phyloP scores from a whole-genome alignment of 2,113 vertebrate species.

The Semicossyphus pulcher region DNA sequence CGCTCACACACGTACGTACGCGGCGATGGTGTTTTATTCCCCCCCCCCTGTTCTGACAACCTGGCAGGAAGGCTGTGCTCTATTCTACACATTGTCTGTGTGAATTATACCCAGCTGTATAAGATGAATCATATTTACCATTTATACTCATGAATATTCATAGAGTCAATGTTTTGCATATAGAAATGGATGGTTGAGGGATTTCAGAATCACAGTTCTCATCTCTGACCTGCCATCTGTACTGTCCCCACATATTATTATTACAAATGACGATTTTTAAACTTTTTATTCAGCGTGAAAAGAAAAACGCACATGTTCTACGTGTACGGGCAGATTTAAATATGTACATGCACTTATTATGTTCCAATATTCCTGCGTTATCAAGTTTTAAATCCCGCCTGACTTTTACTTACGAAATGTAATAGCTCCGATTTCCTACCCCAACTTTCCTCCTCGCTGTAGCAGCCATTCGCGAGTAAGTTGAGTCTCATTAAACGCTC shows the following conservation, averaged over 20 bases:
- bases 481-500: slow-evolving; percentile 83
- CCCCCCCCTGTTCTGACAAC: slow-evolving; percentile 56
- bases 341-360: slow-evolving; percentile 32
- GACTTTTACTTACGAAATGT: slow-evolving; percentile 59
- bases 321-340: slow-evolving; percentile 9
- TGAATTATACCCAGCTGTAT: slow-evolving; percentile 75
- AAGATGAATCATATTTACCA: slow-evolving; percentile 75
- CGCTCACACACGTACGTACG: slow-evolving; percentile 28
- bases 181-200: slow-evolving; percentile 36
- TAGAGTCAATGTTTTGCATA: slow-evolving; percentile 64
- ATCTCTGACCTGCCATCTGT: slow-evolving; percentile 66
- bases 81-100: slow-evolving; percentile 58
- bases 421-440: slow-evolving; percentile 57
- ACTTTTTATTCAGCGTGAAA: slow-evolving; percentile 65
- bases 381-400: slow-evolving; percentile 51
- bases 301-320: slow-evolving; percentile 31
- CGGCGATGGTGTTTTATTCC: background rate
- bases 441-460: slow-evolving; percentile 55
- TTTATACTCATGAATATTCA: slow-evolving; percentile 78
- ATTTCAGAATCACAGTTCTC: slow-evolving; percentile 49
- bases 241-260: slow-evolving; percentile 32
- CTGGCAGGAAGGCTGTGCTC: slow-evolving; percentile 49
- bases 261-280: slow-evolving; percentile 40
- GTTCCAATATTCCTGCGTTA: slow-evolving; percentile 41
- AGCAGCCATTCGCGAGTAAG: slow-evolving; percentile 68